Evolutionary conservation across 30 jellyfish, hydroid and myxozoan genomes (phyloP).

Genomic region (Aurelia sp.): DNA sequence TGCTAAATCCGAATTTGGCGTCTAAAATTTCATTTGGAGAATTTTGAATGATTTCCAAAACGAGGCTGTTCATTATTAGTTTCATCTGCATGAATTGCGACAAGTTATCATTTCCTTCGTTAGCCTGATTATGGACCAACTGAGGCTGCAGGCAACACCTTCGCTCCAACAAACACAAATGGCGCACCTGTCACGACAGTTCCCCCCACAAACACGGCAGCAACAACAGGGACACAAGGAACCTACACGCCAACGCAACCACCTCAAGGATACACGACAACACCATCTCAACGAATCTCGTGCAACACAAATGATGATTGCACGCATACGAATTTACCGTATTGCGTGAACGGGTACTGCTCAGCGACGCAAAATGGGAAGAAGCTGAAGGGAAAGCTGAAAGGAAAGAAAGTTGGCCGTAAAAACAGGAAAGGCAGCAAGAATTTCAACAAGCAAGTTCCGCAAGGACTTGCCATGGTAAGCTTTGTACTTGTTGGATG

Average conservation of each 20-base stretch:
- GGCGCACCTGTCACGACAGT: too few species aligned
- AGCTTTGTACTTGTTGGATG: too few species aligned
- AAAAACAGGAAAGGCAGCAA: slow-evolving; percentile 17
- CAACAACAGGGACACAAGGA: slow-evolving; percentile 8
- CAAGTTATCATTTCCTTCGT: too few species aligned
- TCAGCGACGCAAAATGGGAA: slow-evolving; percentile 12
- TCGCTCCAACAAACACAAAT: slow-evolving; percentile 17
- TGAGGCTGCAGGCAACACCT: too few species aligned
- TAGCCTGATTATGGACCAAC: too few species aligned
- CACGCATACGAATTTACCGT: slow-evolving; percentile 19
- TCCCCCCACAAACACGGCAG: background rate
- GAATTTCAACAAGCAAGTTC: background rate
- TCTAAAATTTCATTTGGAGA: too few species aligned
- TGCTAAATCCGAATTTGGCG: too few species aligned
- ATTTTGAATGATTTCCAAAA: too few species aligned
- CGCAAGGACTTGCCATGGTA: too few species aligned
- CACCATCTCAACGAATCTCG: background rate
- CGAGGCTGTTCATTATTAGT: too few species aligned
- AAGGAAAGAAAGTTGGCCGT: background rate
- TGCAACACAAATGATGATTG: slow-evolving; percentile 29
- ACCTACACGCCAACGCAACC: slow-evolving; percentile 1
- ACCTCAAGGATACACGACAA: slow-evolving; percentile 16
- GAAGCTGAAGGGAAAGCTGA: slow-evolving; percentile 1
- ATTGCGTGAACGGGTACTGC: slow-evolving; percentile 38
- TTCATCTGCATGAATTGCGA: too few species aligned